Conservation (phyloP, 2,113 vertebrate species). For the Crotalus viridis region DNA sequence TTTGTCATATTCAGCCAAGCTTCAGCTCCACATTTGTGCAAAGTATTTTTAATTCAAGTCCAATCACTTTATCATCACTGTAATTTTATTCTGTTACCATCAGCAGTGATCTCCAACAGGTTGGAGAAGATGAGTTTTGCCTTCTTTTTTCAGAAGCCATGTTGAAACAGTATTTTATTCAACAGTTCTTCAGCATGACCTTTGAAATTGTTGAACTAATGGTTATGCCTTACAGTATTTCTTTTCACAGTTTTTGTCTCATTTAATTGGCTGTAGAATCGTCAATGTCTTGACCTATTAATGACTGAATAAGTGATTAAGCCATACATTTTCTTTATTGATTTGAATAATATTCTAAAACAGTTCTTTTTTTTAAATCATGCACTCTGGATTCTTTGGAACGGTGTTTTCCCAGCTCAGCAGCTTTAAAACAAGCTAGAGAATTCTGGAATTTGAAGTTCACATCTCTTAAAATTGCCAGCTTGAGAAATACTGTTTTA, state of each 20-base stretch:
- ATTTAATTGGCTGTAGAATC: slow-evolving; percentile 27
- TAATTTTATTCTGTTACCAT: neutral
- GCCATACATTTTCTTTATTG: neutral
- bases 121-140: neutral
- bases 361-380: neutral
- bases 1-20: neutral
- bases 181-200: neutral
- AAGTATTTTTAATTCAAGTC: neutral
- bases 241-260: slow-evolving; percentile 17
- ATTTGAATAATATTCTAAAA: neutral
- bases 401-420: neutral
- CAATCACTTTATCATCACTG: neutral
- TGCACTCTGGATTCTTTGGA: neutral
- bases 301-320: neutral
- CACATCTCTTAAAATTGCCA: neutral
- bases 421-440: neutral
- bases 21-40: neutral
- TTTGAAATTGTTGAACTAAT: neutral
- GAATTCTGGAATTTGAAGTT: neutral
- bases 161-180: neutral
- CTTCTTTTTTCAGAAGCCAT: neutral
- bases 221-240: neutral
- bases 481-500: neutral
- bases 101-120: neutral
- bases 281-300: neutral